Evolutionary conservation across 2,113 vertebrate genomes (phyloP).

Genomic region (Leptocoma aspasia): DNA sequence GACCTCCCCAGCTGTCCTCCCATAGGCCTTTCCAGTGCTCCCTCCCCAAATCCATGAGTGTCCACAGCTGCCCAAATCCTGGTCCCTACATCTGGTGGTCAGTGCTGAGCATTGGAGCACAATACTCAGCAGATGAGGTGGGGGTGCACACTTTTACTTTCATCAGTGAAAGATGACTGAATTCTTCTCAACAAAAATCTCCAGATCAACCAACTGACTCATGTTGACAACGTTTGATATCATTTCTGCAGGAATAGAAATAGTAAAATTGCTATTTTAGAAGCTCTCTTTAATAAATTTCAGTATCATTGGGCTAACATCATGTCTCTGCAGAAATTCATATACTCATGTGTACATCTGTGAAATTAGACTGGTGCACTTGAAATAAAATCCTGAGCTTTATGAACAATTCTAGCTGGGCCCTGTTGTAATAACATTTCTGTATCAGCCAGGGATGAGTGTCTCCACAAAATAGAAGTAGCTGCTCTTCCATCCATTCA

Average conservation of each 20-base stretch:
- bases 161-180: background rate
- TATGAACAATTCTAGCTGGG: background rate
- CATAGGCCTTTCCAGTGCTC: fast-evolving
- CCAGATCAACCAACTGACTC: background rate
- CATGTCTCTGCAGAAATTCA: conserved; percentile 18
- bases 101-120: background rate
- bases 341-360: background rate
- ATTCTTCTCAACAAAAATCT: background rate
- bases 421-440: background rate
- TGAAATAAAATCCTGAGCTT: conserved; percentile 35
- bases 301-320: background rate
- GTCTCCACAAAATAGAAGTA: background rate
- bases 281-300: conserved; percentile 19
- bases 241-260: background rate
- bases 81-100: fast-evolving
- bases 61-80: background rate
- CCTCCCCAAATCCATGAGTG: background rate
- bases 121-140: background rate
- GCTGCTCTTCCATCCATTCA: background rate
- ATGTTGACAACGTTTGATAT: background rate
- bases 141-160: background rate
- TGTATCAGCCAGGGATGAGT: background rate
- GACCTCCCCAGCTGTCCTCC: background rate
- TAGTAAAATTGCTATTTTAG: background rate
- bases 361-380: conserved; percentile 24